Evolutionary conservation across 2,113 vertebrate species (phyloP).

Genomic region (Nematolebias whitei): DNA sequence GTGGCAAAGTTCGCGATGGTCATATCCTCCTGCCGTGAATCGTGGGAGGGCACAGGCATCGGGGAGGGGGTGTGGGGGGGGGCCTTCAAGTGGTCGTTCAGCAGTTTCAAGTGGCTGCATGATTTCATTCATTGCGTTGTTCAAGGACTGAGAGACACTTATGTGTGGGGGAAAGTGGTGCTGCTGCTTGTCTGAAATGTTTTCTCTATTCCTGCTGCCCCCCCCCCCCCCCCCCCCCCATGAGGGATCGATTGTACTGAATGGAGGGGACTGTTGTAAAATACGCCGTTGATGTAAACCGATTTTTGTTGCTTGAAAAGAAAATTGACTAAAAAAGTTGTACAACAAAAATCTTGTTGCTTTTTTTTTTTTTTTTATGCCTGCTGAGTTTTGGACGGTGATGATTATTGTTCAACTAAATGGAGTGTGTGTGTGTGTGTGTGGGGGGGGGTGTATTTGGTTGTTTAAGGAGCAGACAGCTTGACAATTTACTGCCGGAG

Average conservation of each 20-base stretch:
- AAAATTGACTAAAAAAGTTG: conserved; percentile 37
- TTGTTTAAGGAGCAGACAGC: conserved; percentile 10
- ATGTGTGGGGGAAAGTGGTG: conserved; percentile 46
- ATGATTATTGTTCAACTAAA: no score
- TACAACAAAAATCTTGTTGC: conserved; percentile 51
- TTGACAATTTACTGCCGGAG: neutral
- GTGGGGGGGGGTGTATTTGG: neutral
- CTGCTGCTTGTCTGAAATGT: conserved; percentile 55
- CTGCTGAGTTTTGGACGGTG: conserved; percentile 11
- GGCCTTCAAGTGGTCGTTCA: neutral
- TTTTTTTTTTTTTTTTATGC: neutral
- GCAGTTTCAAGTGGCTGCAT: conserved; percentile 44
- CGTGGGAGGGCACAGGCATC: conserved; percentile 30
- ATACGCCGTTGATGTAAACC: conserved; percentile 69
- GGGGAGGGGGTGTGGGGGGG: neutral
- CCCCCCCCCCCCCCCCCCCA: conserved; percentile 35
- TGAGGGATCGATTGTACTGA: conserved; percentile 47
- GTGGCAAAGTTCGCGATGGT: no score
- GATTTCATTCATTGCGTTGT: conserved; percentile 42
- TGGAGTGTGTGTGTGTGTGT: no score
- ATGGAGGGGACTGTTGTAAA: conserved; percentile 49
- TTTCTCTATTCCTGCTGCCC: conserved; percentile 43
- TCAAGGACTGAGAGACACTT: conserved; percentile 18
- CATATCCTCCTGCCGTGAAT: conserved; percentile 17
- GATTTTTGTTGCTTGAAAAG: conserved; percentile 64